A percentile compares a stretch with the other conserved stretches of the same genome.
phyloP scores from a whole-genome alignment of 2,888 invertebrate genomes.

The Macaria liturata region DNA sequence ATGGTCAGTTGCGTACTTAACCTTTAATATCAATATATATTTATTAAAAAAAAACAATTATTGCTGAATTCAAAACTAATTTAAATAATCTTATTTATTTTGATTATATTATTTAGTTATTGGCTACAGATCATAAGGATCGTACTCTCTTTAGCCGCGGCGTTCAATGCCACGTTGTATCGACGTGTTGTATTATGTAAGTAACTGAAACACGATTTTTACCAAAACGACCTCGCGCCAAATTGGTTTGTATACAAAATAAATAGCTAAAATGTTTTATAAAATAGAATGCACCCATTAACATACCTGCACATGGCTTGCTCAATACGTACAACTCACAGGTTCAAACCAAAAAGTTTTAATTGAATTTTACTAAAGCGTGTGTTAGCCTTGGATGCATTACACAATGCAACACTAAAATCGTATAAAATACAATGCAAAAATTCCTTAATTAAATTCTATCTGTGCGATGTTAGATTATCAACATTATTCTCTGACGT shows the following conservation, averaged over 20 bases:
- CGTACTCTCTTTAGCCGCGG: no score
- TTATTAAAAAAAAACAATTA: no score
- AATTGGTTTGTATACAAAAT: slow-evolving; percentile 6
- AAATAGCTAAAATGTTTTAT: slow-evolving; percentile 1
- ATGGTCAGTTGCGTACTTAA: no score
- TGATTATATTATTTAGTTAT: no score
- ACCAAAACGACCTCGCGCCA: slow-evolving; percentile 3
- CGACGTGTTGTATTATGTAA: no score
- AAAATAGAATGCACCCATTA: not conserved
- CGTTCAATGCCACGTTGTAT: no score
- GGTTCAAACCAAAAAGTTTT: no score
- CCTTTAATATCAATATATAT: no score
- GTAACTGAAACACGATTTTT: not conserved
- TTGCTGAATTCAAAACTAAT: no score
- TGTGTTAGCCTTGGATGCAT: slow-evolving; percentile 25
- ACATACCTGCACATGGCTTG: slow-evolving; percentile 2
- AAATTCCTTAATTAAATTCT: slow-evolving; percentile 34
- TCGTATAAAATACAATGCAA: slow-evolving; percentile 25
- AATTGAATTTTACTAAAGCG: not conserved
- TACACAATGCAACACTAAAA: slow-evolving; percentile 27
- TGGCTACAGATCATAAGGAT: no score
- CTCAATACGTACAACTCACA: not conserved
- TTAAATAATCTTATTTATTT: no score
- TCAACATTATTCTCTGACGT: slow-evolving; percentile 42
- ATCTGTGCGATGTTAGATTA: slow-evolving; percentile 50